Base-by-base conservation (phyloP, 1,140 invertebrate species). In the Thrips palmi region DNA sequence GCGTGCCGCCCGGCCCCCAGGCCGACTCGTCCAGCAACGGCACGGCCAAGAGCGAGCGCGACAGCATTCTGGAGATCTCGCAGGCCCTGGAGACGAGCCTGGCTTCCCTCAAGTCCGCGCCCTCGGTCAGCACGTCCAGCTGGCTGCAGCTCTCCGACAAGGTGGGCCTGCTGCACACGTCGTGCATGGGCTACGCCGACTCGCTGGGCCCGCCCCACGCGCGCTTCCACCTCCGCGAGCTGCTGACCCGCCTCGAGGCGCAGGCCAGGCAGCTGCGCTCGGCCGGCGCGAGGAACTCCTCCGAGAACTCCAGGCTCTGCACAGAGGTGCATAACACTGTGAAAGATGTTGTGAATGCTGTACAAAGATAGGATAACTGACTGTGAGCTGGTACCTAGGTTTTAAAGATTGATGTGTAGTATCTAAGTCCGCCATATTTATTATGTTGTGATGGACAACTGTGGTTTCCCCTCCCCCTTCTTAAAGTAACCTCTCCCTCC, bases 91-190 rank as follows among this genome's bases (percentile, higher is more conserved):
- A 80, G 48, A 66, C 63, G 6, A 74, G 64, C 25, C 59, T 83
- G 31, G 64, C 68, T 1, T 66, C 65, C 43, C 54, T 76, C 21
- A 71, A 71, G 49, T 62, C 66, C 43, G 65, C 53, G 8, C 59
- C 62, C 35, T 67, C 55, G 7, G 60, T 74, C 18, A 67, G 68
- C 0, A 67, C 72, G 34, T 65, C 71, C 1, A 71, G 66, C 44
- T 84, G 80, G 66, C 61, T 86, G n/a, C 81, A 86, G 50, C 60
- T 86, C 1, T 83, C 80, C 1, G 82, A 88, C 50, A 84, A 84
- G 51, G 69, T 86, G 7, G 76, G 77, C 27, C 58, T 78, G 29
- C 62, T 88, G 27, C 77, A 84, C 47, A 69, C 71, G 1, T 75
- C 78, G 40, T 88, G 83, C 54, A 62, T 70, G 25, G 70, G 69